phyloP scores from a whole-genome alignment of 2,113 vertebrate genomes.

The Gobius niger region DNA sequence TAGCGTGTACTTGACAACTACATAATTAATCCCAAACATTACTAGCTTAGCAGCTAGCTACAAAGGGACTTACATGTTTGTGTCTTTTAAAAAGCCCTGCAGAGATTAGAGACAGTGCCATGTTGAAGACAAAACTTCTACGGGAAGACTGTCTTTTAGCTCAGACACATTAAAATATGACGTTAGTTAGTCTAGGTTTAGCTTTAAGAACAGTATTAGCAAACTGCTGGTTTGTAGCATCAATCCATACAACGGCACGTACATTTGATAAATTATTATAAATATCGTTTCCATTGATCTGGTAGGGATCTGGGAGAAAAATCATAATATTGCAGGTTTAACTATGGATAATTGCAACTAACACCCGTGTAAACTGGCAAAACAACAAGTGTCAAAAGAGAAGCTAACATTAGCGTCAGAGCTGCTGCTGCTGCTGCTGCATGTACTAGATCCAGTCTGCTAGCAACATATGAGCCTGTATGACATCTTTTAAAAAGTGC shows the following conservation, averaged over 20 bases:
- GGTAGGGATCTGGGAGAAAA: neutral
- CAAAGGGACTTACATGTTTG: neutral
- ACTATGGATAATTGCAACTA: neutral
- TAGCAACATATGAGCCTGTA: constrained; percentile 26
- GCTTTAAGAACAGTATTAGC: too few species aligned
- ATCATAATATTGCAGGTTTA: neutral
- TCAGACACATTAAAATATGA: neutral
- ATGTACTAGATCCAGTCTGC: constrained; percentile 20
- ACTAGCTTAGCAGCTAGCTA: too few species aligned
- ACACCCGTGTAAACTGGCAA: constrained; percentile 17
- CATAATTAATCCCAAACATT: neutral
- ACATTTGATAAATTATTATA: neutral
- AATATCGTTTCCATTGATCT: neutral
- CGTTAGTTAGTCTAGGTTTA: neutral
- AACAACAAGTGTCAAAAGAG: constrained; percentile 66
- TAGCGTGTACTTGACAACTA: neutral
- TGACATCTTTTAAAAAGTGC: neutral
- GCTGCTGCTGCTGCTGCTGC: neutral
- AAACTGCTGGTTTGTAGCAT: constrained; percentile 21
- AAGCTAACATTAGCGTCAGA: constrained; percentile 45
- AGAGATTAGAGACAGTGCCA: constrained; percentile 49
- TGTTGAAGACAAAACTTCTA: constrained; percentile 27
- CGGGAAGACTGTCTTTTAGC: constrained; percentile 36
- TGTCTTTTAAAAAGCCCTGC: constrained; percentile 11
- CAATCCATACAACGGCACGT: constrained; percentile 2